Evolutionary conservation across 2,797 vertebrate genomes (phyloP), one percentile per base, ranked within the genome.

Genomic region (Bradypodion ventrale): DNA sequence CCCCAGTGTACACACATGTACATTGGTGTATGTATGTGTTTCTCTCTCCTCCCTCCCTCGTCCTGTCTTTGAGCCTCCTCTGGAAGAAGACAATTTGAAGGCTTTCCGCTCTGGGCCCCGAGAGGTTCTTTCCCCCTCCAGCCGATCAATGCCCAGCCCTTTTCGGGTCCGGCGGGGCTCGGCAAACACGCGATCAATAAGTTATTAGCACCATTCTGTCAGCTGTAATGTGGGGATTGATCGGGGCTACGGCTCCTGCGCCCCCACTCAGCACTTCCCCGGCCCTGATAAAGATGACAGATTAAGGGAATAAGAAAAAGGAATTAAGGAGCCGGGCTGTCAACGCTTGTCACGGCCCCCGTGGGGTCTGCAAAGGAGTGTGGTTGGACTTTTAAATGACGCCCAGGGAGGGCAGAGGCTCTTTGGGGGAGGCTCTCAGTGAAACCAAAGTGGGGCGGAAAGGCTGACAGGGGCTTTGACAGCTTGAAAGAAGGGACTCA

Each of bases 141-240:
- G 97, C 97, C 97, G 97, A 98, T 98, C 98, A 97, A 97, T 98
- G 97, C 92, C 93, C 94, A n/a, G n/a, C 96, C 96, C 96, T 97
- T 69, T 97, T 97, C 96, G 96, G 96, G 96, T 97, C 97, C 96
- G 91, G 96, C 94, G 96, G 96, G 97, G 97, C 96, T 95, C 95
- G 92, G 96, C 96, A 97, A 97, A 96, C 96, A 96, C 91, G 90
- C 95, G 97, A 99, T 99, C 98, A 97, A 99, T 99, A 99, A 99
- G 98, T 98, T 98, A 99, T 99, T 99, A 99, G 98, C 98, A 99
- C 98, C 98, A 98, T 99, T 98, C 98, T 99, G 98, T 98, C 98
- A 98, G 98, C 97, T 97, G 97, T 98, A 99, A 99, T 98, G 98
- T 98, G 97, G 96, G 98, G 98, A 99, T 99, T 99, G 98, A 99